Base-by-base conservation (phyloP, 2,797 vertebrate genomes). In the Hydrolagus colliei region DNA sequence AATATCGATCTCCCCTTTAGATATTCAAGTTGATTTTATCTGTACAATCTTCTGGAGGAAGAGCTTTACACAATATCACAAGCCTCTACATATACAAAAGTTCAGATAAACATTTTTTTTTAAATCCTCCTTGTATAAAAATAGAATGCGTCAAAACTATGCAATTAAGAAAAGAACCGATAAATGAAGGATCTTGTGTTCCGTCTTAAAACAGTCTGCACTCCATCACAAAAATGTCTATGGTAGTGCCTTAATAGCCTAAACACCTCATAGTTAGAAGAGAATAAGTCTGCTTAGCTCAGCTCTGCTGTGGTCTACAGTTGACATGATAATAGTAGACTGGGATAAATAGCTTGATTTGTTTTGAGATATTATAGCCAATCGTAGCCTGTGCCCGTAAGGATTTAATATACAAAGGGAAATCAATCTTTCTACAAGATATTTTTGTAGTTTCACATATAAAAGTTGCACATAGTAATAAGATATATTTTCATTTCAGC, bases 401-500 rank as follows among this genome's bases (percentile, higher is more conserved):
- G 16, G 8, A 67, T 80, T 82, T 80, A 4, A 16, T 67, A 63
- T 80, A 14, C 0, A 32, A 73, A 65, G 62, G 20, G 18, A 84
- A 52, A 41, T 27, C 79, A 71, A 1, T 71, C 35, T 35, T 52
- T 63, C 0, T 68, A 68, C 27, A 52, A 12, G 65, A 20, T 20
- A 27, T 41, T 52, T 52, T n/a, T 18, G 2, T 52, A 80, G 10
- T 16, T 82, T 76, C 59, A 18, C 35, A 8, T 75, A 10, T n/a
- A 20, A 20, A 5, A 71, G 12, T 84, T 6, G 6, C 32, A 67
- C 16, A 14, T 35, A 10, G 27, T 32, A 68, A 82, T 82, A 14
- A 82, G 27, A 67, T 84, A 20, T 89, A 41, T 85, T 86, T 71
- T 93, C 78, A 18, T 91, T 93, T 75, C 92, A 99, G 98, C 98